Evolutionary conservation across 2,113 vertebrate species (phyloP), one percentile per base, ranked within the genome.

Genomic region (Peromyscus leucopus): DNA sequence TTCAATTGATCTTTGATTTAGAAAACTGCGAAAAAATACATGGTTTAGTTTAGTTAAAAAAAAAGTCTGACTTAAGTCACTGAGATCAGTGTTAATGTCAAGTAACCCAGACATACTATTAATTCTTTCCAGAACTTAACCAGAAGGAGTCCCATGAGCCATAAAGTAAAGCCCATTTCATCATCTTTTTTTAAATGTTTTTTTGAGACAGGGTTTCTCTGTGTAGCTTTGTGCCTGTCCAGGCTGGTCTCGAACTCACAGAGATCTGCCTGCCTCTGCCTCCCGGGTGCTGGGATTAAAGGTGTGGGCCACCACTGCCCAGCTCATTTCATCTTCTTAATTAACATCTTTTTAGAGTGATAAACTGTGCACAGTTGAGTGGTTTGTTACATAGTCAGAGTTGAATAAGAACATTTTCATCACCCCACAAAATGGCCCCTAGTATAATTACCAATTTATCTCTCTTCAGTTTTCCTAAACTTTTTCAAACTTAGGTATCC

Each of bases 1-100:
- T 71, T 26, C 46, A 89, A 16, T 9, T 36, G 57, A 46, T 91
- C 46, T 93, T 95, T 89, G 78, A 84, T 91, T 91, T 74, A 69
- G 39, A 48, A 95, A 91, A 12, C 59, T 91, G 39, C 72, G 65
- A 93, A 33, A 91, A 88, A 85, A 85, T 39, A 15, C 16, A 22
- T 2, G 8, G 16, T 42, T 67, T 36, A 19, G 11, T 69, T 75
- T 19, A 42, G 39, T 71, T 89, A 5, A 48, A 48, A 8, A 39
- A 87, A 91, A 86, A 75, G 21, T 84, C 39, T 69, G n/a, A 84
- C 42, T 78, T 21, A 65, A 57, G 76, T 93, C 46, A 67, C 17
- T 46, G n/a, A 91, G 46, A 63, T 65, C 92, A 92, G 22, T 42
- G 13, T 79, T 48, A n/a, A 84, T 22, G 19, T 26, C 72, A 21